Base-by-base conservation (phyloP, 2,797 vertebrate species). In the Mus caroli region DNA sequence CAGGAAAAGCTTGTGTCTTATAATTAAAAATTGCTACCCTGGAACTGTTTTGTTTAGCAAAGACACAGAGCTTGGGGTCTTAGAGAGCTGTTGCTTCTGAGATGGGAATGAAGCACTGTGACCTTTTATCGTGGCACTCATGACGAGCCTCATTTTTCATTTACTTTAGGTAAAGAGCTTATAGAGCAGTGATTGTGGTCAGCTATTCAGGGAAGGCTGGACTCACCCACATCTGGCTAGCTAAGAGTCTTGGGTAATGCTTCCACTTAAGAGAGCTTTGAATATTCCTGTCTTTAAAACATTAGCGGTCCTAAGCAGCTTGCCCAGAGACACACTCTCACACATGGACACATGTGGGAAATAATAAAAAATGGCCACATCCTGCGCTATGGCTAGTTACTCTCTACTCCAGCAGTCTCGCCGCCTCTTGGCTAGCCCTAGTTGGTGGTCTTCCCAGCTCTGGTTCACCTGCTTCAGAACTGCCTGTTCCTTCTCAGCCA, bases 91-190 rank as follows among this genome's bases (percentile, higher is more conserved):
- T 88, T 86, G 50, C 24, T 95, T 13, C 58, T 93, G 92, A 96
- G 64, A 96, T 60, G 26, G 11, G n/a, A 96, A 82, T 56, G 69
- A 92, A 91, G 78, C 13, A 93, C 95, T 95, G 75, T 96, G 95
- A 97, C 85, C 90, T 97, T 97, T 95, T 46, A 76, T 40, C 67
- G 82, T 31, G 50, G 31, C 71, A 40, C 91, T 95, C 92, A 58
- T 46, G 64, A 91, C 90, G 90, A 92, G 88, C 26, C 93, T 92
- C 77, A 92, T 94, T 96, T 96, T 92, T 92, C 73, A 91, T 94
- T 96, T 95, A 92, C 94, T 96, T 97, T 91, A 94, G 52, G 88
- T 92, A 94, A 94, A 94, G 71, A 94, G 46, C 92, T 91, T 96
- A 93, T 84, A 84, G 82, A 95, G n/a, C 83, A 71, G 71, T 90